phyloP scores from a whole-genome alignment of 1,140 invertebrate species.

The Cherax quadricarinatus region DNA sequence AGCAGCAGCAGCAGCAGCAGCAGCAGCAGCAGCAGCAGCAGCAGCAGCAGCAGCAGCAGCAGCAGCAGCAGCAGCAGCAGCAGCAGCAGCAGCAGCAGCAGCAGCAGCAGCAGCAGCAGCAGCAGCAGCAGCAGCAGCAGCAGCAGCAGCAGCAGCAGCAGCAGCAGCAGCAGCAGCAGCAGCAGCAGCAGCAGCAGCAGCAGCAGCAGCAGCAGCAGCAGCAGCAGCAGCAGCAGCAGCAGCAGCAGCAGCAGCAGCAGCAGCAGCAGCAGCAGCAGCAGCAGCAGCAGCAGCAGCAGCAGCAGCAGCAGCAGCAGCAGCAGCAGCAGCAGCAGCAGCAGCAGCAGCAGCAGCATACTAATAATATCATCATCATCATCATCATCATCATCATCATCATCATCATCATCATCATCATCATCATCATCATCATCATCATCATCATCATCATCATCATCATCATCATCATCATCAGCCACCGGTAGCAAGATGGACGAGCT shows the following conservation, averaged over 20 bases:
- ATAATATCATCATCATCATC: not conserved
- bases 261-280: slow-evolving; percentile 3
- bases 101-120: too few species aligned
- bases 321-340: slow-evolving; percentile 5
- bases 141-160: not conserved
- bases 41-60: not conserved
- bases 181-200: not conserved
- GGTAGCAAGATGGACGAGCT: slow-evolving; percentile 71
- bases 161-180: not conserved
- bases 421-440: slow-evolving; percentile 11
- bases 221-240: slow-evolving; percentile 5
- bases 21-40: not conserved
- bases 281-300: slow-evolving; percentile 3
- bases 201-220: not conserved
- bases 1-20: not conserved
- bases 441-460: too few species aligned
- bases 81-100: not conserved
- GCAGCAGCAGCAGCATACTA: not conserved
- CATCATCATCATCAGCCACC: too few species aligned
- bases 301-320: slow-evolving; percentile 8
- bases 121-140: not conserved
- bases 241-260: not conserved
- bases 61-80: not conserved
- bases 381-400: not conserved
- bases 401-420: not conserved